Evolutionary conservation across 1,140 invertebrate species (phyloP), one percentile per base, ranked within the genome.

Genomic region (Drosophila ironensis): DNA sequence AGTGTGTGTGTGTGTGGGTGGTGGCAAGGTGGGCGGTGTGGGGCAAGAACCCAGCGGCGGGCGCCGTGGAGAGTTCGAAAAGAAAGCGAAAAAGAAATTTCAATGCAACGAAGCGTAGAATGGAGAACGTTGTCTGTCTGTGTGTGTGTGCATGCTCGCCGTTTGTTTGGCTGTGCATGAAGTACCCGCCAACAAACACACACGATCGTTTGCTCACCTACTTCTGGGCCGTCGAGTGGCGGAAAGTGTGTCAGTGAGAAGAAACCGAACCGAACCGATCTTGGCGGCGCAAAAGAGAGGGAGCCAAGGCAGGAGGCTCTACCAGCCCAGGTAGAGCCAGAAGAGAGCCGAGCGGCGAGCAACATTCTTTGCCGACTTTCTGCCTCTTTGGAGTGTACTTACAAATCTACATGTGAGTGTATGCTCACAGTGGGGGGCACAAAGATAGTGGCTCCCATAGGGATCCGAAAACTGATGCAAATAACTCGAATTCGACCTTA

Each of bases 71-170:
- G 75, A 80, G 53, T 67, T 74, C 75, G 78, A 86, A 84, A 84
- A 87, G 80, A 84, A 84, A 84, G 80, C 80, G 78, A 84, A 84
- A 84, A 84, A 84, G 80, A 84, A 84, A 84, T 84, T 82, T 86
- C 69, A 84, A 86, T 78, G 78, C 74, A 86, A 22, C 70, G 56
- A 84, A 75, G 81, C 80, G 80, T 74, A 80, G 74, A 75, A 84
- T 80, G 74, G 64, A 86, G 67, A 82, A 71, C 69, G 42, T 69
- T 30, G 27, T 30, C n/a, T 12, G 28, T 2, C 4, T 30, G 28
- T 11, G 11, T 68, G 41, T 68, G 41, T 60, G 56, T 41, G 56
- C 51, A n/a, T n/a, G n/a, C n/a, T n/a, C n/a, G n/a, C n/a, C n/a
- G n/a, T n/a, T n/a, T n/a, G n/a, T n/a, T n/a, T 41, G 45, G 48